Evolutionary conservation across 2,888 invertebrate species (phyloP).

Genomic region (Scotopteryx bipunctaria): DNA sequence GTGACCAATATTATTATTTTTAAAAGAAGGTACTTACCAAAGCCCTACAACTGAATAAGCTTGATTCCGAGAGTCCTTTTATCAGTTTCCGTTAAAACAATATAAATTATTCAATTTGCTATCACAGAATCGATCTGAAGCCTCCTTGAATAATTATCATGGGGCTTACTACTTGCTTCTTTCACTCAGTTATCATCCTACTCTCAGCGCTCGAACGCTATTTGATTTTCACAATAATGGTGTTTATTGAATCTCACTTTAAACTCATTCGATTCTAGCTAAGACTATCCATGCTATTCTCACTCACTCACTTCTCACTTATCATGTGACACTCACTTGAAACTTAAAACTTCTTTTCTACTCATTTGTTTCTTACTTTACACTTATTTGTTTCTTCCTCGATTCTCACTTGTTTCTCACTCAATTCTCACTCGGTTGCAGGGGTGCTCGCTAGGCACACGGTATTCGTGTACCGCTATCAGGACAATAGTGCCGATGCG

Average conservation of each 20-base stretch:
- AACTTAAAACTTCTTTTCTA: too few species aligned
- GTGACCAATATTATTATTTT: neutral
- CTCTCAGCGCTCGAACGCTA: too few species aligned
- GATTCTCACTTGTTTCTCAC: slow-evolving; percentile 24
- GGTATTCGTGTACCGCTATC: slow-evolving; percentile 80
- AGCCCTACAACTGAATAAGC: neutral
- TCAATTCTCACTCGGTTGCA: slow-evolving; percentile 61
- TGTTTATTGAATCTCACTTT: too few species aligned
- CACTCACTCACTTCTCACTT: too few species aligned
- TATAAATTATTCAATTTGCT: slow-evolving; percentile 6
- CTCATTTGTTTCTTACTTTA: slow-evolving; percentile 14
- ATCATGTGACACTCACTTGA: too few species aligned
- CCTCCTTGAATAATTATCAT: neutral
- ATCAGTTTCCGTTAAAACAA: neutral
- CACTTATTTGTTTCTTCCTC: slow-evolving; percentile 13
- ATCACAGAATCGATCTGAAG: slow-evolving; percentile 5
- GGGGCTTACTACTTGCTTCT: neutral
- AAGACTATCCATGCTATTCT: too few species aligned
- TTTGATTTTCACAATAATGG: neutral
- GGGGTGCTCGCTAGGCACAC: slow-evolving; percentile 80
- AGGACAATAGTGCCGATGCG: slow-evolving; percentile 77
- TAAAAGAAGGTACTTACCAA: neutral
- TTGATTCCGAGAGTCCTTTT: neutral
- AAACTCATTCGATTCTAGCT: neutral
- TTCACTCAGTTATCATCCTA: too few species aligned